Base-by-base conservation (phyloP, 2,888 invertebrate species). In the Thysanoteuthis rhombus region DNA sequence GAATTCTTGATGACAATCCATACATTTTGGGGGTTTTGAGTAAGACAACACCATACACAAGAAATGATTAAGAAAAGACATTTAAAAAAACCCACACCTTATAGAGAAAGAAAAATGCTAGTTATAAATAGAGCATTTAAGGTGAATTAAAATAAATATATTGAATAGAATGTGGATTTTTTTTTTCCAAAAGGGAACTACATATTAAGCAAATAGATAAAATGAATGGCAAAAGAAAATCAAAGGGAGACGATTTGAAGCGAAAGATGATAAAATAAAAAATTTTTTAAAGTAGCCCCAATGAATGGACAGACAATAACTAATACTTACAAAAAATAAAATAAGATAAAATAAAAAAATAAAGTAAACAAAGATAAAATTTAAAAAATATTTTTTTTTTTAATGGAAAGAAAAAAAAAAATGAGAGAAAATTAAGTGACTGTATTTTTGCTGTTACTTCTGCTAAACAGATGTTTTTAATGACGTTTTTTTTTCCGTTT, bases 401-500 rank as follows among this genome's bases (percentile, higher is more conserved):
- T 10, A 36, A 36, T n/a, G 90, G 32, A 39, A 25, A 19, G n/a
- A 39, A 39, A 91, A 39, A 91, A 91, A 91, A 91, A 91, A 91
- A 36, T 16, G 19, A 16, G 28, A 90, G 10, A 36, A 91, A 91
- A 91, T 32, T 32, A 42, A 91, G 39, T 91, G 32, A 40, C 16
- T 75, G n/a, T 36, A n/a, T 75, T n/a, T n/a, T 75, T 36, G 1
- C 19, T n/a, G 75, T 75, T n/a, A n/a, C 16, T n/a, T 10, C n/a
- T 75, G 75, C 75, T 36, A 75, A 36, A 36, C 12, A n/a, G 25
- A 25, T 58, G 1, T 6, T 75, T 91, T 95, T 95, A 96, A 94
- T 96, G 96, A 90, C 95, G 95, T 94, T 96, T 96, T 95, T 96
- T 96, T 94, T 95, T 95, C 32, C 95, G 94, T 28, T 91, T 91